Evolutionary conservation across 2,797 vertebrate genomes (phyloP), one percentile per base, ranked within the genome.

Genomic region (Hemibagrus guttatus): DNA sequence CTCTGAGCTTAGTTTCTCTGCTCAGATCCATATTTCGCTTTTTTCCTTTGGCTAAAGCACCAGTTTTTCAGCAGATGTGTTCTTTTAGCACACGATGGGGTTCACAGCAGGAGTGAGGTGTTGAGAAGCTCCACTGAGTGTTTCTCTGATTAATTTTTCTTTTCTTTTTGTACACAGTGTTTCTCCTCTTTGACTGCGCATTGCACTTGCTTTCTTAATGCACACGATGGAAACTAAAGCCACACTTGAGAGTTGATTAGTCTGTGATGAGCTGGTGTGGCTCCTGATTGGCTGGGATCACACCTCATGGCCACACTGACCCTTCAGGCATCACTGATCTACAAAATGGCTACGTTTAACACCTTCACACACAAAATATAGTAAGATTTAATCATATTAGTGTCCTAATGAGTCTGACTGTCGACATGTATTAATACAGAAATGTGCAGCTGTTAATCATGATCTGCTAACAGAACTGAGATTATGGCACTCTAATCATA

Each of bases 91-190:
- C 78, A 35, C 64, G 23, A 49, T 75, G 56, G n/a, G 19, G 35
- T 63, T 88, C 90, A 81, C 91, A 92, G 91, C 91, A 91, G 89
- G 91, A 86, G 87, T 35, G 87, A 75, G 83, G 23, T 79, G 89
- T 80, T 42, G 46, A 52, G 74, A 85, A 63, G 89, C 90, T 89
- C 13, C 0, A 46, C 46, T 88, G 69, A 59, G 87, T 88, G n/a
- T 82, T 89, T 91, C 2, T 81, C 89, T 90, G 21, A 84, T 82
- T 81, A 12, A 85, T 81, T 81, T 68, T 68, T 68, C 6, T 23
- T 52, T 31, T 46, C 19, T 54, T 31, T 78, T 35, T 3, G 61
- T 89, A 88, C 88, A 90, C 87, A 85, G 86, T 61, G 58, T 63
- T 52, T 66, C 59, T 88, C 49, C 84, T 71, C 14, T 23, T 56